Conservation (phyloP, 2,888 invertebrate species). For the Coleophora deauratella region DNA sequence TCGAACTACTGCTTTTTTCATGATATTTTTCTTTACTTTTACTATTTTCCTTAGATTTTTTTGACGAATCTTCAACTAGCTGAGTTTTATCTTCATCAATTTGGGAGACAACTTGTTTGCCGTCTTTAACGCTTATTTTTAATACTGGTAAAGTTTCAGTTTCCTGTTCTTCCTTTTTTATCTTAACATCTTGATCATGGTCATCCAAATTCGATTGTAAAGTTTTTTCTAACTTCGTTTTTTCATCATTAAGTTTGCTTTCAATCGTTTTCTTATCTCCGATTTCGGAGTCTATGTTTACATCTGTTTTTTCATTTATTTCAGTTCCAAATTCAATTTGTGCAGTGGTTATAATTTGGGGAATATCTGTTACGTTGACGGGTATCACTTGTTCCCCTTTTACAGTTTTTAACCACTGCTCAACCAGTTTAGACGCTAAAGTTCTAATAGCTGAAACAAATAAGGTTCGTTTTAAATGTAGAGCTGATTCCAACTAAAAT, state of each 20-base stretch:
- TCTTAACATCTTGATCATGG: slow-evolving; percentile 1
- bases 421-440: slow-evolving; percentile 86
- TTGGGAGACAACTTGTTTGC: slow-evolving; percentile 80
- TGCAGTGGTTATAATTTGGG: slow-evolving; percentile 45
- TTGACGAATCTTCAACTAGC: slow-evolving; percentile 39
- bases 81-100: slow-evolving; percentile 56
- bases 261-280: background rate
- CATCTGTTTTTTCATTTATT: slow-evolving; percentile 21
- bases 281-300: background rate
- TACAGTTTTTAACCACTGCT: slow-evolving; percentile 92
- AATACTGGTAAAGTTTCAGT: slow-evolving; percentile 49
- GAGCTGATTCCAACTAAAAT: too few relatives aligned
- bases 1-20: slow-evolving; percentile 50
- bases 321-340: slow-evolving; percentile 29
- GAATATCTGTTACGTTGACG: slow-evolving; percentile 47
- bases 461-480: slow-evolving; percentile 8
- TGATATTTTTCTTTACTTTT: slow-evolving; percentile 66
- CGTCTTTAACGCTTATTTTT: slow-evolving; percentile 82
- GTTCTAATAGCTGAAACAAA: slow-evolving; percentile 80
- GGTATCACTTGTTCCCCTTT: slow-evolving; percentile 80
- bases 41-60: slow-evolving; percentile 44
- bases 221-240: slow-evolving; percentile 4
- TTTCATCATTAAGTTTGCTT: background rate
- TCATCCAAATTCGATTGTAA: slow-evolving; percentile 15
- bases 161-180: slow-evolving; percentile 35